Percentiles rank a stretch among this genome's conserved stretches.
phyloP scores from a whole-genome alignment of 2,113 vertebrate species.

The Macrotis lagotis region DNA sequence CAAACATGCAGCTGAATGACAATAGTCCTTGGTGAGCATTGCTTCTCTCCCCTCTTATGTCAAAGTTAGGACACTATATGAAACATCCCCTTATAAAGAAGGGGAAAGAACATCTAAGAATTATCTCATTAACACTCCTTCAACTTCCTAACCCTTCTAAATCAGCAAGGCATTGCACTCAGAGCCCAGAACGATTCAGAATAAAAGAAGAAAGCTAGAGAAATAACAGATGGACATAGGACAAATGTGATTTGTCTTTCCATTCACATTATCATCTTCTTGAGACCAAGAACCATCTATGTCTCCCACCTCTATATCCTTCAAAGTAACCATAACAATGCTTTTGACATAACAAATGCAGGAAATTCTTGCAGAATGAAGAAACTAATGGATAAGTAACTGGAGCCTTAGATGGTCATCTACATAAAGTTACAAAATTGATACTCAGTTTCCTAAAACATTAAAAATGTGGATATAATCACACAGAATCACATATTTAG shows the following conservation, averaged over 20 bases:
- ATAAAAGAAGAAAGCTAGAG: background rate
- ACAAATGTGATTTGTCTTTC: background rate
- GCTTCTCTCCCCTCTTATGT: background rate
- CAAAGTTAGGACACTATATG: background rate
- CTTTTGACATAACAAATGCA: background rate
- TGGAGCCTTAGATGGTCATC: background rate
- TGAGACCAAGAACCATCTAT: background rate
- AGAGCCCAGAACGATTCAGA: background rate
- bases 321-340: background rate
- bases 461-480: background rate
- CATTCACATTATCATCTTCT: background rate
- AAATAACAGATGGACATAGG: background rate
- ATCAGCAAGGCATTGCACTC: background rate
- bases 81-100: constrained; percentile 60
- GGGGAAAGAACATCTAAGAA: constrained; percentile 35
- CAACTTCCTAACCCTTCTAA: background rate
- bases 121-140: constrained; percentile 7
- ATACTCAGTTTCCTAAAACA: background rate
- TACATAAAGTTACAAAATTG: too few species aligned
- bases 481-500: background rate
- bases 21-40: constrained; percentile 83
- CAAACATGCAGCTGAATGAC: constrained; percentile 93
- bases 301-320: background rate
- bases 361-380: background rate
- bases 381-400: background rate